phyloP scores from a whole-genome alignment of 2,797 vertebrate species.

The Crenuchus spilurus region DNA sequence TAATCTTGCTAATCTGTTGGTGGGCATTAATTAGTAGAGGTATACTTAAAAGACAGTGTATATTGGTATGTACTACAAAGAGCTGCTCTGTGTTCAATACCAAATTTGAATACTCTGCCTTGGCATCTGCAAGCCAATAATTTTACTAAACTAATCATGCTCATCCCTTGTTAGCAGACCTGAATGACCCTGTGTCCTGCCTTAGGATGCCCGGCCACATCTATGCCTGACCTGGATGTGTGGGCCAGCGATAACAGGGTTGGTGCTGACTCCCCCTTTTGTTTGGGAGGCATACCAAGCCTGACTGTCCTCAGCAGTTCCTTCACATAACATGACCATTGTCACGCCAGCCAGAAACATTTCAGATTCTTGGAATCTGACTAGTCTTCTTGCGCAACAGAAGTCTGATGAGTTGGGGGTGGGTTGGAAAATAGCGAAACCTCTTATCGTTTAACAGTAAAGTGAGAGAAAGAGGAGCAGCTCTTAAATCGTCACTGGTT shows the following conservation, averaged over 20 bases:
- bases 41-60: too few species aligned
- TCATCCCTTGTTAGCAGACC: neutral
- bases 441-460: constrained; percentile 64
- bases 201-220: neutral
- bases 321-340: constrained; percentile 56
- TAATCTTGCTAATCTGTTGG: too few species aligned
- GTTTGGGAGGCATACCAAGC: constrained; percentile 15
- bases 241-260: constrained; percentile 27
- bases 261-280: constrained; percentile 34
- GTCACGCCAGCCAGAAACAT: constrained; percentile 57
- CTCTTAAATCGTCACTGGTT: constrained; percentile 57
- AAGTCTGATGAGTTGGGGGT: constrained; percentile 49
- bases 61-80: too few species aligned
- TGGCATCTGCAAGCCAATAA: too few species aligned
- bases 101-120: too few species aligned
- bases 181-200: neutral
- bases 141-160: neutral
- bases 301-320: constrained; percentile 34
- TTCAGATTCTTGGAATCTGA: constrained; percentile 58
- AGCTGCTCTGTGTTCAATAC: too few species aligned
- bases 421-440: constrained; percentile 65
- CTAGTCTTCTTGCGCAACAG: constrained; percentile 66
- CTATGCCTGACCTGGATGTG: constrained; percentile 1
- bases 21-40: too few species aligned
- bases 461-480: constrained; percentile 51